Percentiles rank a stretch among this genome's conserved stretches.
phyloP scores from a whole-genome alignment of 2,113 vertebrate genomes.

The Ailurus styani region DNA sequence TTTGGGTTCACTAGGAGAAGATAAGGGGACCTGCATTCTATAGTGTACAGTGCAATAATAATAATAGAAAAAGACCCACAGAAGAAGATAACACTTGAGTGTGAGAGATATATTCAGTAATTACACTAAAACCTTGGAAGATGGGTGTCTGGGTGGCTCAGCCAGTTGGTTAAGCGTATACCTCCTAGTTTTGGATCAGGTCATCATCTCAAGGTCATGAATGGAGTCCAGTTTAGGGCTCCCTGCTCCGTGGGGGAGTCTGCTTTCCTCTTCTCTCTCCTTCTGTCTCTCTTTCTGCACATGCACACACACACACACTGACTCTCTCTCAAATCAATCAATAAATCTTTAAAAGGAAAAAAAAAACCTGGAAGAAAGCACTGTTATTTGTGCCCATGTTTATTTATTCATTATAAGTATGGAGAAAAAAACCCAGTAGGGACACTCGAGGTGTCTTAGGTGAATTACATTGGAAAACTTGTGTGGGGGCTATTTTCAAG shows the following conservation, averaged over 20 bases:
- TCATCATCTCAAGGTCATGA: not conserved
- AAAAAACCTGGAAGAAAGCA: not conserved
- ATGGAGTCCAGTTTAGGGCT: not conserved
- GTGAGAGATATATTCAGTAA: not conserved
- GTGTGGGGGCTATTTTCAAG: not conserved
- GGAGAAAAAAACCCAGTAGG: not conserved
- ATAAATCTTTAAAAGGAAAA: not conserved
- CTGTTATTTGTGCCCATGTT: not conserved
- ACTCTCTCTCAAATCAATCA: not conserved
- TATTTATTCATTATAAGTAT: constrained; percentile 3
- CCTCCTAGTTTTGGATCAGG: not conserved
- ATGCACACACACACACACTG: not conserved
- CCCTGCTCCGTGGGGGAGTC: not conserved
- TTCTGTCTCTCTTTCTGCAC: not conserved
- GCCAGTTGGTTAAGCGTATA: not conserved
- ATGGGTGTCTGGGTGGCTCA: not conserved
- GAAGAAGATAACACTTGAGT: not conserved
- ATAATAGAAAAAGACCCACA: not conserved
- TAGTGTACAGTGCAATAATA: not conserved
- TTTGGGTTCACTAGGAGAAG: not conserved
- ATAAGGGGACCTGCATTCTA: not conserved
- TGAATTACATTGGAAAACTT: not conserved
- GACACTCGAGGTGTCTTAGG: not conserved
- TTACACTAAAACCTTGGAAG: not conserved
- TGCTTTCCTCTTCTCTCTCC: not conserved